Percentiles rank a stretch among this genome's conserved stretches.
phyloP scores from a whole-genome alignment of 2,888 invertebrate species.

The Drosophila monieri region DNA sequence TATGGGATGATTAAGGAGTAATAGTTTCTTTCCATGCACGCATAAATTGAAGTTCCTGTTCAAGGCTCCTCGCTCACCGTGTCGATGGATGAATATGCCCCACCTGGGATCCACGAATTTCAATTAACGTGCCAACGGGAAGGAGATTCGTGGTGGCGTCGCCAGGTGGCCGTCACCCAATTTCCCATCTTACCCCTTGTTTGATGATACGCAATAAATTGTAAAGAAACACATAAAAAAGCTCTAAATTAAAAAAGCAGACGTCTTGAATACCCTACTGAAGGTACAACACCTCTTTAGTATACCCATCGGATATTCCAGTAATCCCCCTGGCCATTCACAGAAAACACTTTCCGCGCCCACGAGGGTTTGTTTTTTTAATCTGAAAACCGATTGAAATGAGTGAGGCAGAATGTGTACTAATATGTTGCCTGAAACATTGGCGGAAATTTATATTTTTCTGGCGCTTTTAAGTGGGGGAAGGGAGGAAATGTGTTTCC shows the following conservation, averaged over 20 bases:
- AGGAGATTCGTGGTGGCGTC: slow-evolving; percentile 45
- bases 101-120: slow-evolving; percentile 75
- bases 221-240: slow-evolving; percentile 25
- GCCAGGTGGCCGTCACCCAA: slow-evolving; percentile 13
- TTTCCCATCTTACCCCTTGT: slow-evolving; percentile 24
- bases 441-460: slow-evolving; percentile 29
- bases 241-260: slow-evolving; percentile 1
- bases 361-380: slow-evolving; percentile 28
- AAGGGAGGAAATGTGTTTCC: slow-evolving; percentile 29
- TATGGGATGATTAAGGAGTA: background rate
- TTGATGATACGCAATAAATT: slow-evolving; percentile 75
- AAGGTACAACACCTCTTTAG: background rate
- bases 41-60: slow-evolving; percentile 46
- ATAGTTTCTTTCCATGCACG: slow-evolving; percentile 7
- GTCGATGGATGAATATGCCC: slow-evolving; percentile 51
- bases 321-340: slow-evolving; percentile 15
- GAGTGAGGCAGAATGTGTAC: slow-evolving; percentile 24
- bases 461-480: slow-evolving; percentile 13
- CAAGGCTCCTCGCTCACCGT: slow-evolving; percentile 18
- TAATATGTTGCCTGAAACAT: slow-evolving; percentile 18
- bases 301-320: slow-evolving; percentile 14
- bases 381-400: slow-evolving; percentile 59
- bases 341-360: background rate
- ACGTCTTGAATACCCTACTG: slow-evolving; percentile 17
- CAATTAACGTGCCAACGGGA: slow-evolving; percentile 73